Conservation (phyloP, 2,797 vertebrate species). For the Melanogrammus aeglefinus region DNA sequence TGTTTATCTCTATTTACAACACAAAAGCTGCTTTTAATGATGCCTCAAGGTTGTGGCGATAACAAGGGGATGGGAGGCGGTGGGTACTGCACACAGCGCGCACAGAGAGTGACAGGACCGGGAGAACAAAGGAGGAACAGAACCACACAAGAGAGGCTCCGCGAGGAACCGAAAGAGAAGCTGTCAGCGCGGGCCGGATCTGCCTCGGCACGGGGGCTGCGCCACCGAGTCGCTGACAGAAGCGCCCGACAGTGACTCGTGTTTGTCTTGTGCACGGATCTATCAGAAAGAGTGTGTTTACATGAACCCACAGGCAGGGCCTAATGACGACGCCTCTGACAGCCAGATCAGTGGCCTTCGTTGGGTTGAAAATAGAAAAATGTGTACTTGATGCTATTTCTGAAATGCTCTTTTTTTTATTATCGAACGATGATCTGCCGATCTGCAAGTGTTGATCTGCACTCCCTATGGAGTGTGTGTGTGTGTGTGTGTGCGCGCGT, state of each 20-base stretch:
- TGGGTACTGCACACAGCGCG: constrained; percentile 30
- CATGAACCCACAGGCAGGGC: constrained; percentile 22
- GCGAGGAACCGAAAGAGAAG: constrained; percentile 39
- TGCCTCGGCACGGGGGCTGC: constrained; percentile 20
- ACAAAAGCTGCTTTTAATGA: constrained; percentile 60
- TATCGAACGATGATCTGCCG: neutral
- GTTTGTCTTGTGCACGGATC: constrained; percentile 45
- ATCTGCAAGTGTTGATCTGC: constrained; percentile 1
- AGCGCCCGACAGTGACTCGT: constrained; percentile 45
- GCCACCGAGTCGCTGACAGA: constrained; percentile 38
- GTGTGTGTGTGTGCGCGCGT: constrained; percentile 2
- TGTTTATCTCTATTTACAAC: constrained; percentile 61
- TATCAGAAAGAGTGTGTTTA: constrained; percentile 41
- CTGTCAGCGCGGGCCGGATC: constrained; percentile 30
- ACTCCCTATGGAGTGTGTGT: too few species aligned
- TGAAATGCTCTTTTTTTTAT: neutral
- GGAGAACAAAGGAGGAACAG: neutral
- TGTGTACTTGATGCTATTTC: constrained; percentile 44
- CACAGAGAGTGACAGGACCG: constrained; percentile 48
- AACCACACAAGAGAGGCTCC: constrained; percentile 46
- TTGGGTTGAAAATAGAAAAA: constrained; percentile 55
- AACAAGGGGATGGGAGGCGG: constrained; percentile 48
- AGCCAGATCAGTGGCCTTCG: constrained; percentile 38
- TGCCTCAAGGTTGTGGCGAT: constrained; percentile 55
- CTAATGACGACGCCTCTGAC: constrained; percentile 4